These are phyloP conservation scores for Fragum whitleyi DNA, from an alignment of 2,888 invertebrate genomes.

Conservation along the genomic window DNA sequence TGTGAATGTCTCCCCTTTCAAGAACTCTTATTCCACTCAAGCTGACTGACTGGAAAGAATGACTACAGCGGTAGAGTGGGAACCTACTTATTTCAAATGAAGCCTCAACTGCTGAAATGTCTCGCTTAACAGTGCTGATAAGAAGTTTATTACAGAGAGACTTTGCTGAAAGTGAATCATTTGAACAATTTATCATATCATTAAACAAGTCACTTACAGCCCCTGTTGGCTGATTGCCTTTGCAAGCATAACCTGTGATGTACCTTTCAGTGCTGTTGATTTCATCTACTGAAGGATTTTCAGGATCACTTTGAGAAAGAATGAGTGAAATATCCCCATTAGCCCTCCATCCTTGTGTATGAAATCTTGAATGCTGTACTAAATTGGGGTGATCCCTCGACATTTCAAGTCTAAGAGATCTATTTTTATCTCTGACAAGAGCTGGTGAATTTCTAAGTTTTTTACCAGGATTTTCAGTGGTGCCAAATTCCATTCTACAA, in stretches of 20 bases:
- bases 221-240: slow-evolving; percentile 66
- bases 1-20: slow-evolving; percentile 33
- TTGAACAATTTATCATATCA: slow-evolving; percentile 42
- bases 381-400: slow-evolving; percentile 65
- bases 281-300: slow-evolving; percentile 64
- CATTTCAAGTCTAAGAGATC: slow-evolving; percentile 67
- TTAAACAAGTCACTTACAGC: slow-evolving; percentile 59
- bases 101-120: slow-evolving; percentile 65
- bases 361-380: slow-evolving; percentile 66
- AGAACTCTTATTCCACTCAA: slow-evolving; percentile 60
- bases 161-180: slow-evolving; percentile 37
- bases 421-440: slow-evolving; percentile 65
- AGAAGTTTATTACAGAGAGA: slow-evolving; percentile 59
- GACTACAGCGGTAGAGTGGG: slow-evolving; percentile 61
- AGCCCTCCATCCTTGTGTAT: slow-evolving; percentile 69
- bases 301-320: slow-evolving; percentile 62
- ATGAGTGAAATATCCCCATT: slow-evolving; percentile 72
- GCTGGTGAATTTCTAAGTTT: slow-evolving; percentile 33
- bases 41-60: slow-evolving; percentile 59
- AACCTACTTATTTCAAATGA: slow-evolving; percentile 43
- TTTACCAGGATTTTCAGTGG: slow-evolving; percentile 30
- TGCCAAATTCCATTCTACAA: slow-evolving; percentile 67
- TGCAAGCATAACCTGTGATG: slow-evolving; percentile 65
- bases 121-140: slow-evolving; percentile 64
- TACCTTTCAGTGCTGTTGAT: slow-evolving; percentile 51